Evolutionary conservation across 2,113 vertebrate species (phyloP), one percentile per base, ranked within the genome.

Genomic region (Oenanthe oenanthe): DNA sequence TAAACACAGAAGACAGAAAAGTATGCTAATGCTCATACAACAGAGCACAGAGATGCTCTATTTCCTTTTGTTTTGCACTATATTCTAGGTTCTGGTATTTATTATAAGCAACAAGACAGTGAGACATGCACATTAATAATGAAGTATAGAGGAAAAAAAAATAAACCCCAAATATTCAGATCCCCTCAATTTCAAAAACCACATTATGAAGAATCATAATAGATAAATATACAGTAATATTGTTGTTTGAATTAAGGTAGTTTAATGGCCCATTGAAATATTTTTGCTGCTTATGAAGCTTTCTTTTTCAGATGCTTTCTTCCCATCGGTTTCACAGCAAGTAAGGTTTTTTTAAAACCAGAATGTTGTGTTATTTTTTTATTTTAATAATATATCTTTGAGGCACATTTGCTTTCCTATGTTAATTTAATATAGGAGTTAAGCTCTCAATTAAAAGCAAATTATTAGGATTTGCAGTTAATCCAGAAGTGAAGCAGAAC

Each of bases 391-490:
- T 82, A 36, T 47, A 77, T 93, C n/a, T 29, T 94, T 87, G 71
- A 43, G 24, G 50, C 83, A 89, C 72, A 58, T 85, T 96, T 94
- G 74, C 92, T 95, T 96, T 96, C 68, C 94, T 94, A 81, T 95
- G 87, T 88, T 95, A 96, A 94, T 96, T 96, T 94, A 93, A 96
- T 91, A 87, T 80, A 86, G 79, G 24, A 87, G 60, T 75, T 97
- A 97, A 97, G 95, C 94, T 97, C 91, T 94, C 97, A 95, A 97
- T 97, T 96, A 97, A 93, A 97, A 92, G 94, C 96, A 95, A 96
- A 92, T 96, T 88, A 92, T 93, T 95, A 93, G 97, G 95, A 97
- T 97, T 97, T 97, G 76, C 84, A 32, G 40, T 85, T 96, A 93
- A 95, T 96, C 77, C 93, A 82, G 90, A 95, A 90, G 21, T 58